Evolutionary conservation across 2,888 invertebrate genomes (phyloP).

Genomic region (Lagria hirta): DNA sequence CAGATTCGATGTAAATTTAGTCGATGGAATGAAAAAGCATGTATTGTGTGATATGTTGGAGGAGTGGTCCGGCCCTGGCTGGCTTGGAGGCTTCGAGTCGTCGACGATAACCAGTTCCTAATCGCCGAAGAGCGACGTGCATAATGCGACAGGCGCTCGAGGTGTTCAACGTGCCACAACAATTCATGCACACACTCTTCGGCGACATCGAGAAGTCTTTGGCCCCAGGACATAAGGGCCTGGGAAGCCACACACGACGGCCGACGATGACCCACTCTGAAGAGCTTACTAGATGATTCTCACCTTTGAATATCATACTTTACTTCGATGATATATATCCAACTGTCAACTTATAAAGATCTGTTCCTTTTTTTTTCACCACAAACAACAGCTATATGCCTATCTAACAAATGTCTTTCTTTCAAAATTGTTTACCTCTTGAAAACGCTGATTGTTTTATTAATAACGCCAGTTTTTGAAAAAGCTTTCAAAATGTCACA

Average conservation of each 20-base stretch:
- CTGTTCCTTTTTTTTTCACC: no score
- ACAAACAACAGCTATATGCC: no score
- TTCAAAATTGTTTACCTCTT: no score
- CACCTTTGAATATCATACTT: no score
- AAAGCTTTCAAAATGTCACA: no score
- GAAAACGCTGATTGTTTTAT: no score
- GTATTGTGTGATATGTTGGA: constrained; percentile 38
- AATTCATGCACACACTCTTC: constrained; percentile 41
- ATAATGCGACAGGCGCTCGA: constrained; percentile 49
- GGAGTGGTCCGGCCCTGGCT: constrained; percentile 46
- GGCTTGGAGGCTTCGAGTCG: no score
- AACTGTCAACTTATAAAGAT: no score
- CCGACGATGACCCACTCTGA: constrained; percentile 29
- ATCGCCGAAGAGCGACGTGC: constrained; percentile 48
- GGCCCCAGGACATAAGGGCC: constrained; percentile 32
- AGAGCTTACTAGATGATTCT: background rate
- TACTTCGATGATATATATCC: no score
- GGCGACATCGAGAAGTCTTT: constrained; percentile 42
- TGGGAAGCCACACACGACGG: constrained; percentile 33
- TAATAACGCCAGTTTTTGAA: no score
- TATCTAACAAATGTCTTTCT: no score
- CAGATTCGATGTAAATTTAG: constrained; percentile 38
- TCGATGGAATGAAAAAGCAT: constrained; percentile 33
- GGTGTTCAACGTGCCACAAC: constrained; percentile 44
- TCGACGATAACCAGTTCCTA: constrained; percentile 51